Evolutionary conservation across 2,113 vertebrate genomes (phyloP), one percentile per base, ranked within the genome.

Genomic region (Amphiprion percula): DNA sequence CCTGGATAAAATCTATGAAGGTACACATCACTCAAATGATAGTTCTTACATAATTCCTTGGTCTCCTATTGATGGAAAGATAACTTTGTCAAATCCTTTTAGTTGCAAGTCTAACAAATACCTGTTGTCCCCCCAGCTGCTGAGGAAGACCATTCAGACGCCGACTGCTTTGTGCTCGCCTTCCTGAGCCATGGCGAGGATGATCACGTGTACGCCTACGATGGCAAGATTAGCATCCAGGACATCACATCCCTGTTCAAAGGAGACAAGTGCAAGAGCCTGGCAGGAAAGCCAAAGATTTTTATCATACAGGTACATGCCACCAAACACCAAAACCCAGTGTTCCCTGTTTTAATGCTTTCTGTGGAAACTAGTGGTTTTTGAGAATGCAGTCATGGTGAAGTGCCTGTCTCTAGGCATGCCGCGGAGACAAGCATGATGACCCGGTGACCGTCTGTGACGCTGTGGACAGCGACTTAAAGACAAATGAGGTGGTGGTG

Each of bases 271-370:
- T 99, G 98, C 88, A 88, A 0, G 41, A 97, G 95, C 76, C 94
- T 99, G 26, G 95, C 95, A 14, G 98, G 98, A 24, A 99, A 99
- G 85, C 98, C 98, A 0, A 99, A 99, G 94, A 97, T 99, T 89
- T 99, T 99, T 75, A 90, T 99, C 76, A 91, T 98, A 64, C 98
- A 99, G 97, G 98, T 99, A 93, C 3, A 17, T 16, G 3, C 10
- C 26, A 26, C 26, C 3, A 26, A 26, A 26, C 26, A 26, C 26
- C 30, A 30, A 30, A 30, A 6, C 10, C 21, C 26, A 15, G 9
- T 14, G 26, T 37, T 11, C 19, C 17, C 23, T 17, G 19, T 59
- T 61, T 66, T 56, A 50, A 64, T 28, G 1, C 4, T 54, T 49
- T 8, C 5, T 19, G 46, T 47, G 26, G 5, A 30, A 26, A 46